Evolutionary conservation across 1,140 invertebrate genomes (phyloP), one percentile per base, ranked within the genome.

Genomic region (Solen grandis): DNA sequence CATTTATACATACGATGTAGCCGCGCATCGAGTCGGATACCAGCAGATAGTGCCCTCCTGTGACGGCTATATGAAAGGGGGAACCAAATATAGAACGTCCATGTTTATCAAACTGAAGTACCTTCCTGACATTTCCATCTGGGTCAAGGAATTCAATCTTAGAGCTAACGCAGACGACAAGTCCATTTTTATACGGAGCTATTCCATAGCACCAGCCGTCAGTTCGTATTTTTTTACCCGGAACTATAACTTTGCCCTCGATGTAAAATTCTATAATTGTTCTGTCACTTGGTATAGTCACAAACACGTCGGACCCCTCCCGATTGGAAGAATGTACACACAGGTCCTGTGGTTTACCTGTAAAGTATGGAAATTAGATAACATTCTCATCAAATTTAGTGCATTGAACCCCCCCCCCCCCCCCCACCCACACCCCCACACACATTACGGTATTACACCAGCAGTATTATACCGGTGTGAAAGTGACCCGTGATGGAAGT

Each of bases 191-290:
- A 54, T 78, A 78, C 54, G 75, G 41, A 35, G 75, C 63, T 5
- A 78, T 69, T 0, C 75, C 63, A 27, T 69, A 78, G 25, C 75
- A 78, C 29, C 38, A 78, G 36, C 63, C 75, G 25, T 78, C 75
- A 16, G 75, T 68, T 19, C 33, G 35, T 4, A 78, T 59, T 55
- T 68, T 78, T 5, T 55, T 38, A 0, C 75, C 65, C 19, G 75
- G 75, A 1, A 50, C 59, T 19, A 78, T 78, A 36, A 31, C 13
- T 33, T 35, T 68, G n/a, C 27, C 75, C 1, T 78, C 75, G 0
- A 78, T 55, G 55, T 33, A 78, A 35, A 78, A 69, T 27, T 78
- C 75, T 35, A 59, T 36, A 4, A 78, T 69, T 0, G 50, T 41
- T 59, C 65, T 16, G 19, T 69, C 75, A 14, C 63, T 69, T 10